Base-by-base conservation (phyloP, 2,113 vertebrate species). In the Meles meles region DNA sequence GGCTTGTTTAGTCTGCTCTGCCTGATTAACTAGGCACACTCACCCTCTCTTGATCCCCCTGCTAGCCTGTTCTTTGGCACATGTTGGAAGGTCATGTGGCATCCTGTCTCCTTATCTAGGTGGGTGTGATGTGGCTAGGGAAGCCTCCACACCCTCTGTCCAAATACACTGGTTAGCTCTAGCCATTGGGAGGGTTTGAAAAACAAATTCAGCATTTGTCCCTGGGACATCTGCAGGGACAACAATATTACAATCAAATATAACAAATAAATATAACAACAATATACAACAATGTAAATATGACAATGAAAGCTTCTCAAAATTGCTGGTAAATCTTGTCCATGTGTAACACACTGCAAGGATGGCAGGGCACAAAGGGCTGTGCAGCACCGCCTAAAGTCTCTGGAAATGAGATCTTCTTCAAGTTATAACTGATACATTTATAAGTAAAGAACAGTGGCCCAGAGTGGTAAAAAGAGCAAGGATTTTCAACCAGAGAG, bases 71-170 rank as follows among this genome's bases (percentile, higher is more conserved):
- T 59, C 76, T 97, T 92, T 84, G 94, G 93, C 94, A 98, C 94
- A 93, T 94, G 17, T 49, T 93, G 94, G 72, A 88, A 90, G 44
- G 96, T 87, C 14, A 59, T 95, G 91, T 97, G 97, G 98, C 96
- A 98, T 98, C 98, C 97, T 98, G 97, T 94, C 96, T 89, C 57
- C 98, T 98, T 98, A 98, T 98, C 98, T 98, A 98, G 92, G 97
- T 79, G 79, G 96, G 97, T 98, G 95, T 93, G 98, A 98, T 88
- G 95, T 77, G 55, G 96, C 97, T 96, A 98, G 96, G 97, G 97
- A 98, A 98, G 96, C 94, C 94, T 97, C 98, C 98, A 98, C 97
- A 82, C 98, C 98, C 98, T 97, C 98, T 98, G 97, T 98, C 98
- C 97, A 98, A 98, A 98, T 97, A 99, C 97, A 85, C 90, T 57